Conservation (phyloP, 2,113 vertebrate species). For the Eclectus roratus region DNA sequence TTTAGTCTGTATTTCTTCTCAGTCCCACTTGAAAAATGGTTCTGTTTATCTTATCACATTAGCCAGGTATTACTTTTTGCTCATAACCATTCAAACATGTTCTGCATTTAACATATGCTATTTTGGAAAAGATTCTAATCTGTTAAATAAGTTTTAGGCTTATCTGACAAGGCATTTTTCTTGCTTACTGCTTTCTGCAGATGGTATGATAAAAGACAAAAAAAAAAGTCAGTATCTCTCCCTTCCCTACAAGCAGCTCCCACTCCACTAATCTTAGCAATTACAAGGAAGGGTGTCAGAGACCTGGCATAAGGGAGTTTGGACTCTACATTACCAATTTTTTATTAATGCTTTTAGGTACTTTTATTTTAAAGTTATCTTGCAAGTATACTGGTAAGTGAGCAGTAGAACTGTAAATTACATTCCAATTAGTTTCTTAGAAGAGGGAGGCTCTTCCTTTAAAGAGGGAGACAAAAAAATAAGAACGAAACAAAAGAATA, state of each 20-base stretch:
- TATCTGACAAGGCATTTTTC: conserved; percentile 59
- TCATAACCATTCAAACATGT: conserved; percentile 13
- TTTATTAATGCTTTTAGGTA: neutral
- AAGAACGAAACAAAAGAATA: neutral
- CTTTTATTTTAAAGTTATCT: neutral
- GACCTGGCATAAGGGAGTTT: neutral
- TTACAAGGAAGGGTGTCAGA: neutral
- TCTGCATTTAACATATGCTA: conserved; percentile 59
- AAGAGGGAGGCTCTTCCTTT: neutral
- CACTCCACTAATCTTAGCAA: neutral
- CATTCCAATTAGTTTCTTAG: neutral
- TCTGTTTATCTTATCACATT: conserved; percentile 49
- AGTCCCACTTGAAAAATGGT: conserved; percentile 35
- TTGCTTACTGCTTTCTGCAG: conserved; percentile 42
- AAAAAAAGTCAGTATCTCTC: neutral
- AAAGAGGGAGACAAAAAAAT: neutral
- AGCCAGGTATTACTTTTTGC: conserved; percentile 40
- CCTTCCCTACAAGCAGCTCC: neutral
- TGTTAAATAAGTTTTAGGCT: conserved; percentile 66
- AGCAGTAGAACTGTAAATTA: neutral
- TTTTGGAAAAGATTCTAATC: conserved; percentile 53
- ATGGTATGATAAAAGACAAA: conserved; percentile 30
- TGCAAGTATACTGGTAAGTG: neutral
- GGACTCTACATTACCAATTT: neutral
- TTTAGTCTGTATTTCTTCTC: neutral